Evolutionary conservation across 2,888 invertebrate species (phyloP), one percentile per base, ranked within the genome.

Genomic region (Lacanobia oleracea): DNA sequence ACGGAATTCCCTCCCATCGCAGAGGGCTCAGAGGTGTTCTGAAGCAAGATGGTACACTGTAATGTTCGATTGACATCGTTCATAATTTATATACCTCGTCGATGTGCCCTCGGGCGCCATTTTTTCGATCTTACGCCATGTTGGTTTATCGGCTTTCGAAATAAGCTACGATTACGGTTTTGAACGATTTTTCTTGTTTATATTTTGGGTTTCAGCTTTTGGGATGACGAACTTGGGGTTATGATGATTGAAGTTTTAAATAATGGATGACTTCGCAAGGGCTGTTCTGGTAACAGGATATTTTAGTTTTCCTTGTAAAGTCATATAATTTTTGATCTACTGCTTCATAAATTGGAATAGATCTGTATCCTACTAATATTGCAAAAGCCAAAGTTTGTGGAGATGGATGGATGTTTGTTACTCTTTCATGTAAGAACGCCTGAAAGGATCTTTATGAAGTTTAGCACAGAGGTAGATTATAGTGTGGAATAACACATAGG

Each of bases 61-160:
- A 75, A 71, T 64, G 74, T 54, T 65, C 72, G 74, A 77, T 83
- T 81, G 73, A 74, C 71, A 77, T 40, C 61, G 48, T 84, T 82
- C 73, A 81, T 84, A 77, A 81, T 84, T 84, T 75, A 83, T 77
- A 81, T 81, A 75, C 65, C 45, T 68, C 61, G 73, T 67, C 61
- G 70, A 62, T 60, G 64, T 56, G 40, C 75, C 72, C 67, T n/a
- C 51, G 67, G 70, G 83, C 81, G 54, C 72, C 72, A 63, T 78
- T 81, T 74, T 84, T 81, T 62, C 60, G 64, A 66, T 72, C 70
- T 59, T 50, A 67, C 37, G 67, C 50, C 53, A 27, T 50, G 60
- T 50, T 43, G 72, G 43, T 67, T 75, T 73, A 66, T 63, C 76
- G 69, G 76, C 63, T 75, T 70, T 50, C 18, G 10, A 48, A 68